A percentile compares a stretch with the other conserved stretches of the same genome.
These are phyloP conservation scores for Lepidotrigona ventralis DNA, from an alignment of 1,140 invertebrate species.

Conservation along the genomic window DNA sequence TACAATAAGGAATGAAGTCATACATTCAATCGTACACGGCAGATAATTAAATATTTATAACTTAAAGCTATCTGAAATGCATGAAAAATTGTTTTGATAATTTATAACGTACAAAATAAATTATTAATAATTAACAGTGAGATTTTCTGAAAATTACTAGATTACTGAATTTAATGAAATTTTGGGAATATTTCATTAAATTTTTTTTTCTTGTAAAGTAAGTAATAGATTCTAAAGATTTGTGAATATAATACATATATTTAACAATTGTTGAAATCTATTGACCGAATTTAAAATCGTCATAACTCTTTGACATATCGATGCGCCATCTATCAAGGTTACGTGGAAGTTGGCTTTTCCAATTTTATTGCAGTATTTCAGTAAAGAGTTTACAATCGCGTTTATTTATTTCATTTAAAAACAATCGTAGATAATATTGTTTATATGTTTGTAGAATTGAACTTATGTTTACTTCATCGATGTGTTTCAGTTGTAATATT, in stretches of 20 bases:
- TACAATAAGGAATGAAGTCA: neutral
- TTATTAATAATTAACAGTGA: neutral
- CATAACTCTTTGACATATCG: neutral
- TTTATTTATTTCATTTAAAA: conserved; percentile 5
- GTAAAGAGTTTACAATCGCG: neutral
- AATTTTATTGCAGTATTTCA: neutral
- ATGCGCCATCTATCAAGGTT: conserved; percentile 2
- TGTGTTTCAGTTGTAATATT: neutral
- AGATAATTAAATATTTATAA: neutral
- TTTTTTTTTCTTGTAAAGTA: neutral
- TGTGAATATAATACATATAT: neutral
- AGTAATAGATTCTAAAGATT: neutral
- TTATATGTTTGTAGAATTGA: neutral
- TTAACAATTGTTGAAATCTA: neutral
- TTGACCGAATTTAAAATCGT: neutral
- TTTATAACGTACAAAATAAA: neutral
- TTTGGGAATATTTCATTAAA: neutral
- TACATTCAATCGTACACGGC: neutral
- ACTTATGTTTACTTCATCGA: too few relatives aligned
- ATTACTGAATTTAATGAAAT: too few relatives aligned
- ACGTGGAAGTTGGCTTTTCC: neutral
- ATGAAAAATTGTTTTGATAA: neutral
- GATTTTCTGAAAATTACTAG: neutral
- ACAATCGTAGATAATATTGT: neutral
- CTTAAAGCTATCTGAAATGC: neutral